Evolutionary conservation across 2,113 vertebrate genomes (phyloP).

Genomic region (Dunckerocampus dactyliophorus): DNA sequence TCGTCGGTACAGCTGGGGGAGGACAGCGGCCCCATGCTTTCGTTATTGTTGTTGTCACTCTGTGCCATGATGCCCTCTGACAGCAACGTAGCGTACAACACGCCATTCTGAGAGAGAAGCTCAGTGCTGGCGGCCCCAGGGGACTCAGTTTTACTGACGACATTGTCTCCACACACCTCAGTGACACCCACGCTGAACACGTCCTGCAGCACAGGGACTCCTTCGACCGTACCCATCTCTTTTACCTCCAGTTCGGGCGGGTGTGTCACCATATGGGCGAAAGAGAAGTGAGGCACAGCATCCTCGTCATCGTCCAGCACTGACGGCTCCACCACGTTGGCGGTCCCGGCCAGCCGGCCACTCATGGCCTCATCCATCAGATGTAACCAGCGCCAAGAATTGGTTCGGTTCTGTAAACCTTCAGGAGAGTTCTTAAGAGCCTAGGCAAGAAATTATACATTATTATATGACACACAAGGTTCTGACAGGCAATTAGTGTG

Average conservation of each 20-base stretch:
- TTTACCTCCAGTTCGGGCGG: conserved; percentile 1
- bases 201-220: not conserved
- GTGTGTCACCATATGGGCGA: not conserved
- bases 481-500: no score
- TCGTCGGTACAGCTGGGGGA: not conserved
- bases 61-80: not conserved
- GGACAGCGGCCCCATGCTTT: not conserved
- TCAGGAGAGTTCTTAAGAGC: conserved; percentile 51
- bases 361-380: conserved; percentile 59
- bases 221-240: conserved; percentile 6
- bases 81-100: conserved; percentile 1
- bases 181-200: not conserved
- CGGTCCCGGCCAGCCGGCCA: conserved; percentile 37
- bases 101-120: not conserved
- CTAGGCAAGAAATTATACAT: conserved; percentile 16
- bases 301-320: conserved; percentile 16
- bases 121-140: not conserved
- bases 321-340: conserved; percentile 16
- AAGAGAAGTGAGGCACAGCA: not conserved
- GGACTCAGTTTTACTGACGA: not conserved
- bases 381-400: conserved; percentile 62
- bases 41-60: not conserved
- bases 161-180: not conserved
- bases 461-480: no score
- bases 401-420: conserved; percentile 33